A percentile compares a stretch with the other conserved stretches of the same genome.
Conservation (phyloP, 2,797 vertebrate species). For the Tympanoctomys barrerae region DNA sequence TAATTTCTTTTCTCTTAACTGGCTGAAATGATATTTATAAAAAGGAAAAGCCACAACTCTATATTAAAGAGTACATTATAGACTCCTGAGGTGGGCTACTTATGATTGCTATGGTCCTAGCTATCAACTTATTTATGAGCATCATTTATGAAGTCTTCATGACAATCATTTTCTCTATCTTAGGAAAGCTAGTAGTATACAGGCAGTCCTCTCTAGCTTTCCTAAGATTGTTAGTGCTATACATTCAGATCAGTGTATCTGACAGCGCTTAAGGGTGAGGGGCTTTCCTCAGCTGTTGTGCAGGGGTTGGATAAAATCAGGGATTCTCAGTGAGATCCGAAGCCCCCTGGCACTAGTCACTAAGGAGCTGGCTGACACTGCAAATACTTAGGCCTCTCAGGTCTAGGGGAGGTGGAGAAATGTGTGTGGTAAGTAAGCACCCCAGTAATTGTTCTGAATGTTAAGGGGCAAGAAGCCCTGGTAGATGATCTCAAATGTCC, state of each 20-base stretch:
- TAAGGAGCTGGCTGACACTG: not conserved
- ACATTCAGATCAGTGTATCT: not conserved
- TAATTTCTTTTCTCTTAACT: conserved; percentile 82
- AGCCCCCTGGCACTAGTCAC: not conserved
- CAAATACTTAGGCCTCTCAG: not conserved
- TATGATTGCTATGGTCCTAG: not conserved
- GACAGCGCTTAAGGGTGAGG: not conserved
- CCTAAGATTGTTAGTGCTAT: not conserved
- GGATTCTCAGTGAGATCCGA: not conserved
- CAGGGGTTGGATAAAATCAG: not conserved
- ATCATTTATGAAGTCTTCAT: conserved; percentile 25
- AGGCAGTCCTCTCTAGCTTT: not conserved
- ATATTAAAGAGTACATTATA: conserved; percentile 36
- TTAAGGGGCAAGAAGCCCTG: conserved; percentile 8
- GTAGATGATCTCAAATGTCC: conserved; percentile 79
- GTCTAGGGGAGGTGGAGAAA: not conserved
- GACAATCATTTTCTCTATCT: not conserved
- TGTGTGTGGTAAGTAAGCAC: not conserved
- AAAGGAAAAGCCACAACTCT: conserved; percentile 63
- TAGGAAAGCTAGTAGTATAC: no score
- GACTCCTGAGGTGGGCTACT: conserved; percentile 43
- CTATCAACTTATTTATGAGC: conserved; percentile 36
- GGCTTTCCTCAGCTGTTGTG: not conserved
- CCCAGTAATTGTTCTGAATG: not conserved
- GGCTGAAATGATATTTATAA: conserved; percentile 73